phyloP scores from a whole-genome alignment of 1,140 invertebrate species.

The Halictus rubicundus region DNA sequence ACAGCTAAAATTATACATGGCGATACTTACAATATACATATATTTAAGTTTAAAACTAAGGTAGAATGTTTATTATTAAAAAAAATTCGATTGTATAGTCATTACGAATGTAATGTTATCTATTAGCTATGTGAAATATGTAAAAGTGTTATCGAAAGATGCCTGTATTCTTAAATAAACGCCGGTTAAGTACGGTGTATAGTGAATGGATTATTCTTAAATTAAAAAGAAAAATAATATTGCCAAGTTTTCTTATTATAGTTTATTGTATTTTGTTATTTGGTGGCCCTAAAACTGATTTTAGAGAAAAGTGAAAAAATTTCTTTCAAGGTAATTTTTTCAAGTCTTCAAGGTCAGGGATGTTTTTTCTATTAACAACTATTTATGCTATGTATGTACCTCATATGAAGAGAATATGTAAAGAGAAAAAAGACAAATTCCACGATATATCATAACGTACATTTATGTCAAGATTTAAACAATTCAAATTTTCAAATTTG shows the following conservation, averaged over 20 bases:
- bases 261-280: not conserved
- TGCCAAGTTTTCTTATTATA: not conserved
- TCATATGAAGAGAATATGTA: no score
- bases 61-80: not conserved
- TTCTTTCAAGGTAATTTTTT: no score
- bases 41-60: not conserved
- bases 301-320: no score
- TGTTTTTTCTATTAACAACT: no score
- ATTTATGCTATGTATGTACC: no score
- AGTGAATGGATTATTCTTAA: constrained; percentile 11
- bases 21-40: not conserved
- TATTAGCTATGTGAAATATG: not conserved
- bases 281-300: no score
- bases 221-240: not conserved
- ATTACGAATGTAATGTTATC: no score
- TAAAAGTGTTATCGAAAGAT: constrained; percentile 11
- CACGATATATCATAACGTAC: no score
- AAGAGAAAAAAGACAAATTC: no score
- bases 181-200: constrained; percentile 30
- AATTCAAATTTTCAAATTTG: no score
- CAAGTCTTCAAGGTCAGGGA: no score
- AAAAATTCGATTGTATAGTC: constrained; percentile 5
- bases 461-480: no score
- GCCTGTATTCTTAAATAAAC: constrained; percentile 25
- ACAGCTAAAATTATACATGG: constrained; percentile 17